phyloP scores from a whole-genome alignment of 1,140 invertebrate genomes.

The Andricus grossulariae region DNA sequence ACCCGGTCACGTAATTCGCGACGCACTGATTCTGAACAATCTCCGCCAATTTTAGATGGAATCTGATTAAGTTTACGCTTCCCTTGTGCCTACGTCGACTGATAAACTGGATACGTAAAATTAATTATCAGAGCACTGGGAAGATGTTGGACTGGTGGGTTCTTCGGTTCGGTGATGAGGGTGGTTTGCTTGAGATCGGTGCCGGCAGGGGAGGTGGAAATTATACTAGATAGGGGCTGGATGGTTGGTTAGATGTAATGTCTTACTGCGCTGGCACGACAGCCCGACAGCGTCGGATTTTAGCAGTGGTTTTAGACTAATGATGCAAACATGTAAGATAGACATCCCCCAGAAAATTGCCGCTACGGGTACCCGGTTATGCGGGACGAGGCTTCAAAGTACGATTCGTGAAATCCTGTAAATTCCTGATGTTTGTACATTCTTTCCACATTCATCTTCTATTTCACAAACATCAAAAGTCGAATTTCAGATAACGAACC shows the following conservation, averaged over 20 bases:
- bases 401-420: not conserved
- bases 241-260: conserved; percentile 56
- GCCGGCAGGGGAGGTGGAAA: conserved; percentile 53
- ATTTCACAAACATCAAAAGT: not conserved
- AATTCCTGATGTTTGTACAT: not conserved
- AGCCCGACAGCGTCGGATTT: conserved; percentile 57
- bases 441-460: not conserved
- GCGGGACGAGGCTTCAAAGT: conserved; percentile 3
- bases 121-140: conserved; percentile 69
- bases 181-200: conserved; percentile 36
- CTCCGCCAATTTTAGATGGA: conserved; percentile 68
- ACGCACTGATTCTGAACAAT: conserved; percentile 59
- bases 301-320: conserved; percentile 66
- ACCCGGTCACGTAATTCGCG: not conserved
- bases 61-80: conserved; percentile 69
- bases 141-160: conserved; percentile 51
- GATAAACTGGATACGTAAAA: conserved; percentile 74
- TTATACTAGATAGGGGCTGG: conserved; percentile 62
- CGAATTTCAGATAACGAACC: no score
- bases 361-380: conserved; percentile 32
- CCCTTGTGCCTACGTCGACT: conserved; percentile 55
- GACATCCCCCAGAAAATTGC: conserved; percentile 56
- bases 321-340: conserved; percentile 60
- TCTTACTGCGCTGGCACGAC: conserved; percentile 56
- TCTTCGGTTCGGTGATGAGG: conserved; percentile 43